phyloP scores from a whole-genome alignment of 2,888 invertebrate genomes.

The Trissolcus brochymenae region DNA sequence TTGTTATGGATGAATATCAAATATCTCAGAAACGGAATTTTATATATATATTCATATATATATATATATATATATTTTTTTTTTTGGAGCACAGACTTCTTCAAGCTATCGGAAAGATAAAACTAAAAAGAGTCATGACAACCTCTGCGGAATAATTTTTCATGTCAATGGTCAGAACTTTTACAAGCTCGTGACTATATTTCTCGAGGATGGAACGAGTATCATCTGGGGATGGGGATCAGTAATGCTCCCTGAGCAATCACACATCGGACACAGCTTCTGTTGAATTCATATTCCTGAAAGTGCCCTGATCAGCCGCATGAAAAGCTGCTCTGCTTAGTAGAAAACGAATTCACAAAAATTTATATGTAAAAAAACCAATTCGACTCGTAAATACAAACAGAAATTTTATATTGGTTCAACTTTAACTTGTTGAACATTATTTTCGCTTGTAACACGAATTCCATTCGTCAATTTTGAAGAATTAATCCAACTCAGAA shows the following conservation, averaged over 20 bases:
- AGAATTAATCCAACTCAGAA: too few species aligned
- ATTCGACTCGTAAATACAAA: too few species aligned
- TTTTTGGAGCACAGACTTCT: constrained; percentile 16
- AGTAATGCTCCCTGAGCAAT: constrained; percentile 54
- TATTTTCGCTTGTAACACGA: too few species aligned
- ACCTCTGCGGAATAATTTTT: constrained; percentile 55
- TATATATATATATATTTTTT: too few species aligned
- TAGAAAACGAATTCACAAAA: constrained; percentile 15
- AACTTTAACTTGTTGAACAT: too few species aligned
- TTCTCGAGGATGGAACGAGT: constrained; percentile 52
- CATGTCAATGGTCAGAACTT: constrained; percentile 53
- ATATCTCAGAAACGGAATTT: constrained; percentile 17
- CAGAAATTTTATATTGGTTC: too few species aligned
- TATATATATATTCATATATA: too few species aligned
- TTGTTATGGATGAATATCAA: constrained; percentile 28
- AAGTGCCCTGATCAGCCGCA: constrained; percentile 34
- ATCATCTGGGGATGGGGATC: constrained; percentile 40
- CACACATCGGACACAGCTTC: constrained; percentile 23
- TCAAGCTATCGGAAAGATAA: constrained; percentile 29
- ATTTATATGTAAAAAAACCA: too few species aligned
- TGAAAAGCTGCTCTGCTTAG: constrained; percentile 24
- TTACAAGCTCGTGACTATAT: constrained; percentile 41
- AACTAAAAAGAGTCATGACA: constrained; percentile 29
- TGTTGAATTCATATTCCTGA: constrained; percentile 27
- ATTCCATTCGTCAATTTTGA: too few species aligned